Evolutionary conservation across 1,140 invertebrate species (phyloP).

Genomic region (Micrasema longulum): DNA sequence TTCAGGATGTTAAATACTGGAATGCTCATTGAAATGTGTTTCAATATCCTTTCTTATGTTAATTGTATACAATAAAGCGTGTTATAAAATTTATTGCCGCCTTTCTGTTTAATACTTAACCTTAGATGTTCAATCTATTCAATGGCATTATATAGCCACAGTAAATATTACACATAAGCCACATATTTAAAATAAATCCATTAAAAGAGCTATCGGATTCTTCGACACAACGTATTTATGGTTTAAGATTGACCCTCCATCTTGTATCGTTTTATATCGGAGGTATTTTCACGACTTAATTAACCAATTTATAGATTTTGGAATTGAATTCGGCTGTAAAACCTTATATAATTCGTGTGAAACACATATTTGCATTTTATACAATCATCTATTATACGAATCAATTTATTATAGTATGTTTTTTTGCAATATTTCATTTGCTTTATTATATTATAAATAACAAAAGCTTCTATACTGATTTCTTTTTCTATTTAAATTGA

Average conservation of each 20-base stretch:
- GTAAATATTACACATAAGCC: conserved; percentile 47
- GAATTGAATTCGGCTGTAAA: conserved; percentile 21
- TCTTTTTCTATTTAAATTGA: conserved; percentile 13
- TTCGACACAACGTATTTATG: conserved; percentile 40
- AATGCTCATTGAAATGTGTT: conserved; percentile 33
- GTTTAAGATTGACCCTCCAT: conserved; percentile 23
- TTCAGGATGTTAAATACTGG: neutral
- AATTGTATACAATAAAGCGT: conserved; percentile 39
- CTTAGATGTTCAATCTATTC: conserved; percentile 44
- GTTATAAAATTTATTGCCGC: conserved; percentile 40
- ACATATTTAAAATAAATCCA: conserved; percentile 48
- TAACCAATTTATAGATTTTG: conserved; percentile 32
- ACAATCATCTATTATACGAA: conserved; percentile 20
- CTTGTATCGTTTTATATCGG: conserved; percentile 13
- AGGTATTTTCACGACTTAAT: conserved; percentile 30
- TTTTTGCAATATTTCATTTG: conserved; percentile 11
- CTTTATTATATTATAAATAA: conserved; percentile 14
- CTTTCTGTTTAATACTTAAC: conserved; percentile 44
- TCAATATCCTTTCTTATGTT: conserved; percentile 42
- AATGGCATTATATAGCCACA: conserved; percentile 35
- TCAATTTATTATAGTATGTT: conserved; percentile 17
- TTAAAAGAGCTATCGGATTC: conserved; percentile 41
- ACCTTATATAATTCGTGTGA: conserved; percentile 21
- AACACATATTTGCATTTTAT: conserved; percentile 34
- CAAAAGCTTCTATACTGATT: conserved; percentile 24